These are phyloP conservation scores for Pachyuromys duprasi DNA, from an alignment of 2,797 vertebrate species.

Conservation along the genomic window DNA sequence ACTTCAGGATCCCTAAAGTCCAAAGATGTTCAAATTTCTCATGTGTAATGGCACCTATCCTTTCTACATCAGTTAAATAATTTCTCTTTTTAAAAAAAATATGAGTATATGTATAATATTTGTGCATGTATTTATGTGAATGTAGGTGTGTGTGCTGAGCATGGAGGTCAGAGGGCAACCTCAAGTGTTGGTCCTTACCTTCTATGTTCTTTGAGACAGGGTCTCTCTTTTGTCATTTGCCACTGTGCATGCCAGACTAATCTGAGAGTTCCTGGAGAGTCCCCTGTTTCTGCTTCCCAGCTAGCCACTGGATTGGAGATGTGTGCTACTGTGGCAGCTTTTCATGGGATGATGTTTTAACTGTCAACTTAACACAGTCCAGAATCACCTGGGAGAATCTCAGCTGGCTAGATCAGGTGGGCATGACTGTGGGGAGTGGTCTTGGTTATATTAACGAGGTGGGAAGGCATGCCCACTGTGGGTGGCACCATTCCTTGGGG, in stretches of 20 bases:
- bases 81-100: neutral
- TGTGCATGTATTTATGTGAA: neutral
- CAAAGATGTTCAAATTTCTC: neutral
- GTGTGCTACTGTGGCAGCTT: neutral
- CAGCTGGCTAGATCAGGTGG: neutral
- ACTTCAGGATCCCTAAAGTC: neutral
- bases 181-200: neutral
- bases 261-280: neutral
- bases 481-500: neutral
- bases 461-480: neutral
- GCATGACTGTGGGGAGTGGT: neutral
- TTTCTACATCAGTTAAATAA: neutral
- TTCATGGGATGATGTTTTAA: neutral
- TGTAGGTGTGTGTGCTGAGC: neutral
- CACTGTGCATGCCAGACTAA: neutral
- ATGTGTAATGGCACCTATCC: neutral
- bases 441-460: neutral
- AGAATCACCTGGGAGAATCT: neutral
- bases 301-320: neutral
- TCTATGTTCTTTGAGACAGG: neutral
- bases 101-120: neutral
- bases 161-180: too few relatives aligned
- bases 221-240: neutral
- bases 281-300: neutral
- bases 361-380: neutral